A percentile compares a stretch with the other conserved stretches of the same genome.
Conservation (phyloP, 2,888 invertebrate species). For the Limulus polyphemus region DNA sequence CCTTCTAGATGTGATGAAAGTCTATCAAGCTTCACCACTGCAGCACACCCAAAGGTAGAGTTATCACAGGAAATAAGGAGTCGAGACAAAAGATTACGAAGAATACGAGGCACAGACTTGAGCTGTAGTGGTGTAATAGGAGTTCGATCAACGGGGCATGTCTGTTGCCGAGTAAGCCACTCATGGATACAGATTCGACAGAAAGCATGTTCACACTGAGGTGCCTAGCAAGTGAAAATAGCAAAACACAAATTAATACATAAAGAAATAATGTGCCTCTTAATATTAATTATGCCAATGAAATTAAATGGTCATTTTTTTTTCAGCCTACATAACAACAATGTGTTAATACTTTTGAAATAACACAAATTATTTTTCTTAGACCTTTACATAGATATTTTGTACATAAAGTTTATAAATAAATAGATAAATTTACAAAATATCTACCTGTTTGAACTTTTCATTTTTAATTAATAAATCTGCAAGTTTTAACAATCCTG, state of each 20-base stretch:
- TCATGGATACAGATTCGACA: constrained; percentile 83
- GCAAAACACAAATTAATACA: not conserved
- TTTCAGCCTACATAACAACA: too few relatives aligned
- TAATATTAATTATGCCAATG: not conserved
- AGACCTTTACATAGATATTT: too few relatives aligned
- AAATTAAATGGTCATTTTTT: not conserved
- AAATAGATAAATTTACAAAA: too few relatives aligned
- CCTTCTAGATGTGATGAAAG: constrained; percentile 73
- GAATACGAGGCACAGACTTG: constrained; percentile 80
- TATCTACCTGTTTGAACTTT: too few relatives aligned
- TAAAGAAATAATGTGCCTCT: not conserved
- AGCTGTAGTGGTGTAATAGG: constrained; percentile 66
- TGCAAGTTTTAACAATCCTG: too few relatives aligned
- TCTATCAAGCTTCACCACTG: constrained; percentile 70
- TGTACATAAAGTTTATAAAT: too few relatives aligned
- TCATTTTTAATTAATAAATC: too few relatives aligned
- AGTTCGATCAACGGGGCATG: constrained; percentile 87
- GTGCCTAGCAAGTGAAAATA: constrained; percentile 52
- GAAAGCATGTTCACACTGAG: constrained; percentile 91
- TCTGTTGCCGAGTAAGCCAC: constrained; percentile 86
- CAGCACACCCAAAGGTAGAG: constrained; percentile 68
- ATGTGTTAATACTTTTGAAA: too few relatives aligned
- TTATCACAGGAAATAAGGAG: constrained; percentile 85
- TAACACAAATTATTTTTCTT: too few relatives aligned
- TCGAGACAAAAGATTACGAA: constrained; percentile 77